Evolutionary conservation across 2,113 vertebrate genomes (phyloP).

Genomic region (Coptodon rendalli): DNA sequence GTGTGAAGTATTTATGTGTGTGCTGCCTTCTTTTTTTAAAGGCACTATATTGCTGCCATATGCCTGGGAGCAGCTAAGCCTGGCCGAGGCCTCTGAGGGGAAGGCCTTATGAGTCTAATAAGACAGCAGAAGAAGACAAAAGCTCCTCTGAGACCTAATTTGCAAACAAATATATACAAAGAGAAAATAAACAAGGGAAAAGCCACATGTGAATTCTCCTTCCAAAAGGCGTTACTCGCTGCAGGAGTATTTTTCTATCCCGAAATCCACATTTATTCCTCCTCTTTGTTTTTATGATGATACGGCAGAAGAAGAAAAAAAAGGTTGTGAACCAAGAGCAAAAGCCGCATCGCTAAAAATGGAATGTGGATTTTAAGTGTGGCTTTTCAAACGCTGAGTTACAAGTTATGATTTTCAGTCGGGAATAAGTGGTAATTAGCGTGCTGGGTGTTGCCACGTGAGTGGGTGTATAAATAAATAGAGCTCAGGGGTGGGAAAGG

Average conservation of each 20-base stretch:
- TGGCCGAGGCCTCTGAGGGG: slow-evolving; percentile 16
- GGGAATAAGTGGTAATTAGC: slow-evolving; percentile 37
- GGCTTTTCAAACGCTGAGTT: slow-evolving; percentile 19
- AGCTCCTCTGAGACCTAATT: slow-evolving; percentile 53
- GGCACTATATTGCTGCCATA: slow-evolving; percentile 32
- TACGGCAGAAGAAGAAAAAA: background rate
- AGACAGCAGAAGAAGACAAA: slow-evolving; percentile 46
- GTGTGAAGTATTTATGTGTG: background rate
- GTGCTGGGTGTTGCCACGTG: slow-evolving; percentile 36
- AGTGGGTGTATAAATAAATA: slow-evolving; percentile 15
- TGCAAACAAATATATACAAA: slow-evolving; percentile 45
- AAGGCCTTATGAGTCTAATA: slow-evolving; percentile 34
- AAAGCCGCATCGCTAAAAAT: slow-evolving; percentile 47
- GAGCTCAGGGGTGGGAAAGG: slow-evolving; percentile 1
- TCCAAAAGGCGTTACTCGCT: background rate
- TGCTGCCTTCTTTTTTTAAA: slow-evolving; percentile 11
- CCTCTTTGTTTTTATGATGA: slow-evolving; percentile 32
- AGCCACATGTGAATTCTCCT: background rate
- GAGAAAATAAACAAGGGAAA: background rate
- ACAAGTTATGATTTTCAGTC: slow-evolving; percentile 36
- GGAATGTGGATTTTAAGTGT: slow-evolving; percentile 9
- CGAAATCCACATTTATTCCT: background rate
- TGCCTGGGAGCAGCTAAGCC: slow-evolving; percentile 39
- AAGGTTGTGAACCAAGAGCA: slow-evolving; percentile 15
- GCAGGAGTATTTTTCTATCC: background rate